These are phyloP conservation scores for Atlantisia rogersi DNA, from an alignment of 2,113 vertebrate genomes.

Conservation along the genomic window DNA sequence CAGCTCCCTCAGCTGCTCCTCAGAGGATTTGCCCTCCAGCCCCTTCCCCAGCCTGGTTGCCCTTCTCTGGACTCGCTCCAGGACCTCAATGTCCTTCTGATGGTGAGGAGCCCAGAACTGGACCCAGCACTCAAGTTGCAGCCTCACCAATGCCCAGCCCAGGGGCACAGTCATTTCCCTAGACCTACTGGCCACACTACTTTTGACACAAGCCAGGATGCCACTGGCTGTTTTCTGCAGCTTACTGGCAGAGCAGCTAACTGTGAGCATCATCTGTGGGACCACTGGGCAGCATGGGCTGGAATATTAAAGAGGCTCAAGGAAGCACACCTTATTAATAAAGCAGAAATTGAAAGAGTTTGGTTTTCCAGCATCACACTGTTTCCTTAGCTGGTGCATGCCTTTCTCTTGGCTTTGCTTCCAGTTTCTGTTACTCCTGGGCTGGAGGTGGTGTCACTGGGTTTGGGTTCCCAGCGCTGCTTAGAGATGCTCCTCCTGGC, in stretches of 20 bases:
- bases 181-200: too few species aligned
- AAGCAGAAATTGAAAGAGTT: neutral
- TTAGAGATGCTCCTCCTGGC: neutral
- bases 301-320: neutral
- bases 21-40: too few species aligned
- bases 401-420: neutral
- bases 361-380: neutral
- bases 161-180: too few species aligned
- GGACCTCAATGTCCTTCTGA: too few species aligned
- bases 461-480: neutral
- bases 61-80: too few species aligned
- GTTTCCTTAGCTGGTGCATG: accelerated
- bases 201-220: too few species aligned
- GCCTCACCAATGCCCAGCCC: too few species aligned
- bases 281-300: accelerated
- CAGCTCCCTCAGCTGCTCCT: too few species aligned
- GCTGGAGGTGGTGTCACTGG: neutral
- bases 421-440: neutral
- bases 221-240: neutral
- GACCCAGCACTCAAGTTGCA: too few species aligned
- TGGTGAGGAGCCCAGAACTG: too few species aligned
- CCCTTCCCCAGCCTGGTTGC: too few species aligned
- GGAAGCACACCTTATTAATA: neutral
- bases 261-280: neutral
- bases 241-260: neutral